Percentiles rank a stretch among this genome's conserved stretches.
phyloP scores from a whole-genome alignment of 2,113 vertebrate species.

The Lampris megalopsis region DNA sequence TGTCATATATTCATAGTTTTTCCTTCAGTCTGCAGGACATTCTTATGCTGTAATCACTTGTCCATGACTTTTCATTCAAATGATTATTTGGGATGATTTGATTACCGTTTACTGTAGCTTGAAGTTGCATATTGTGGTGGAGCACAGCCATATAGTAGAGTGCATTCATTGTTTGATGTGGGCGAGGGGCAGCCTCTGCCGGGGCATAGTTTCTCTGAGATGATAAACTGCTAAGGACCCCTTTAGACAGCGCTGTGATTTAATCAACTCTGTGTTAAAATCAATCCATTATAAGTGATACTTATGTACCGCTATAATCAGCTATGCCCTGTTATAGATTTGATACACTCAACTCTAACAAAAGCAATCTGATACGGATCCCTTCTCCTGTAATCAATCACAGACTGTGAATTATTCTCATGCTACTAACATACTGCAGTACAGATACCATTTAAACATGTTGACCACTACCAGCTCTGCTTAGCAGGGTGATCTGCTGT shows the following conservation, averaged over 20 bases:
- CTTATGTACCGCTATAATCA: too few relatives aligned
- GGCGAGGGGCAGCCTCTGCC: conserved; percentile 44
- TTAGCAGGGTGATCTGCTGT: neutral
- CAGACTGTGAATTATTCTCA: neutral
- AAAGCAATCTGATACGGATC: neutral
- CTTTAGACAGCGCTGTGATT: conserved; percentile 59
- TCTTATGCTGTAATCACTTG: conserved; percentile 26
- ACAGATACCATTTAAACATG: conserved; percentile 1
- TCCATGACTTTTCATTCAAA: conserved; percentile 23
- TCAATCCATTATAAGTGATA: conserved; percentile 28
- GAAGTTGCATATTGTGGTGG: conserved; percentile 18
- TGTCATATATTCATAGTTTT: conserved; percentile 24
- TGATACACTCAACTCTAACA: conserved; percentile 25
- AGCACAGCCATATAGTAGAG: conserved; percentile 7
- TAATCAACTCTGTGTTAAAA: conserved; percentile 57
- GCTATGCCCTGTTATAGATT: conserved; percentile 14
- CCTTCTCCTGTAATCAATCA: neutral
- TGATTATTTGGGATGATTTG: conserved; percentile 47
- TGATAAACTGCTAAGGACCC: conserved; percentile 39
- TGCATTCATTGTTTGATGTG: conserved; percentile 24
- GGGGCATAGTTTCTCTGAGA: conserved; percentile 48
- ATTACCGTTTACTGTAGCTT: conserved; percentile 35
- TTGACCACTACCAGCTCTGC: neutral
- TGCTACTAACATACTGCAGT: neutral
- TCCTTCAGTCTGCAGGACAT: neutral